These are phyloP conservation scores for Seriola rivoliana DNA, from an alignment of 2,113 vertebrate species.

Conservation along the genomic window DNA sequence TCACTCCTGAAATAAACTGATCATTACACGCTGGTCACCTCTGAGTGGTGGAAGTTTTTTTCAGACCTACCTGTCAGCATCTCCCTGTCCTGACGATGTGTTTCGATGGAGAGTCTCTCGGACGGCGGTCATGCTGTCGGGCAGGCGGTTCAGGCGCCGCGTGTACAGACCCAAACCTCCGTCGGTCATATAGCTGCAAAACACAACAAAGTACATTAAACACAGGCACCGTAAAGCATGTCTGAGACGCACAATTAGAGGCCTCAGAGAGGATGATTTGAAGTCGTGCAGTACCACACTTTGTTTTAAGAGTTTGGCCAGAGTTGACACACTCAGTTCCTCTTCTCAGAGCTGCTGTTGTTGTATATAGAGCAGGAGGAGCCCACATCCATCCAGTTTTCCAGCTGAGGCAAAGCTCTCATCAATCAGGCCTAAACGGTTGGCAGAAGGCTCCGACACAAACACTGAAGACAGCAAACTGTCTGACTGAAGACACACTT, in stretches of 20 bases:
- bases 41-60: not conserved
- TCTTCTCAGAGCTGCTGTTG: slow-evolving; percentile 29
- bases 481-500: slow-evolving; percentile 12
- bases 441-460: slow-evolving; percentile 24
- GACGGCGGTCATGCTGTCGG: slow-evolving; percentile 94
- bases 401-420: slow-evolving; percentile 25
- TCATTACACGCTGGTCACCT: not conserved
- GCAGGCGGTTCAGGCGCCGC: slow-evolving; percentile 92
- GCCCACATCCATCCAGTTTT: slow-evolving; percentile 42
- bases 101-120: slow-evolving; percentile 92
- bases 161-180: slow-evolving; percentile 95
- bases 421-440: slow-evolving; percentile 40
- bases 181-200: slow-evolving; percentile 94
- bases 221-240: not conserved
- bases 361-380: slow-evolving; percentile 23
- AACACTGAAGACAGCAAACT: slow-evolving; percentile 34
- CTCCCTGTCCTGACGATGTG: slow-evolving; percentile 90
- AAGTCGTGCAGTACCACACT: not conserved
- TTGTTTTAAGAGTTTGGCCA: slow-evolving; percentile 7
- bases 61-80: slow-evolving; percentile 93
- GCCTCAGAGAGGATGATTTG: slow-evolving; percentile 7
- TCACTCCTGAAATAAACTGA: not conserved
- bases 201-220: slow-evolving; percentile 29
- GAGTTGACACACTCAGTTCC: not conserved
- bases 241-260: not conserved